A percentile compares a stretch with the other conserved stretches of the same genome.
These are phyloP conservation scores for Leptodirus hochenwartii DNA, from an alignment of 2,888 invertebrate genomes.

Conservation along the genomic window DNA sequence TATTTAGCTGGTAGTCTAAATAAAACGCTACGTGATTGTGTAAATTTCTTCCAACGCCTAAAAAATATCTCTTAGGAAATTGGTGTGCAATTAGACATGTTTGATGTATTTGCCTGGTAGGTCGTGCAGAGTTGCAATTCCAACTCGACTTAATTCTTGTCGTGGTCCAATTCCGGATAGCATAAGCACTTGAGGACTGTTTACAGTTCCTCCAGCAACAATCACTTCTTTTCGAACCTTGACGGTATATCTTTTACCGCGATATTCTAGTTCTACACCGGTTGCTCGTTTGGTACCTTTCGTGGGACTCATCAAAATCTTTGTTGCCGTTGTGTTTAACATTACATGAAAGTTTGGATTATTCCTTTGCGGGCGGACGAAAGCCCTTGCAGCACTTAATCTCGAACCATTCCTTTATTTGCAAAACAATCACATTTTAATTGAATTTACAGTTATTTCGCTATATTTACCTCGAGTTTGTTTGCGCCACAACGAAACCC, in stretches of 20 bases:
- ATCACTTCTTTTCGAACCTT: slow-evolving; percentile 37
- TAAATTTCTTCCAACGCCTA: slow-evolving; percentile 49
- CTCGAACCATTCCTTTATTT: slow-evolving; percentile 39
- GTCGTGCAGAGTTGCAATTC: slow-evolving; percentile 39
- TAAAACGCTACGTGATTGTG: slow-evolving; percentile 49
- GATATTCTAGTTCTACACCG: slow-evolving; percentile 40
- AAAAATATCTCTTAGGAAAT: no score
- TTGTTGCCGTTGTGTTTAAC: slow-evolving; percentile 40
- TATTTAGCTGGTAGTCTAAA: slow-evolving; percentile 34
- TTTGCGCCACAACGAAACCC: slow-evolving; percentile 48
- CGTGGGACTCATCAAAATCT: slow-evolving; percentile 26
- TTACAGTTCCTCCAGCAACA: slow-evolving; percentile 42
- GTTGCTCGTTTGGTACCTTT: slow-evolving; percentile 31
- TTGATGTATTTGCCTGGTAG: no score
- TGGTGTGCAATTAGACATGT: no score
- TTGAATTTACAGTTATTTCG: no score
- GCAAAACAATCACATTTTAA: slow-evolving; percentile 5
- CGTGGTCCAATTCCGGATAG: slow-evolving; percentile 49
- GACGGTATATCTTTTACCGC: slow-evolving; percentile 29
- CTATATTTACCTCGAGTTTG: slow-evolving; percentile 32
- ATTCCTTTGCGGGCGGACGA: slow-evolving; percentile 34
- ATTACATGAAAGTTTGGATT: slow-evolving; percentile 41
- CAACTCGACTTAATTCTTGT: slow-evolving; percentile 35
- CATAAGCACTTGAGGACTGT: slow-evolving; percentile 46
- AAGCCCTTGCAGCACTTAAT: slow-evolving; percentile 40